A percentile compares a stretch with the other conserved stretches of the same genome.
phyloP scores from a whole-genome alignment of 2,113 vertebrate genomes.

The Phrynosoma blainvillii region DNA sequence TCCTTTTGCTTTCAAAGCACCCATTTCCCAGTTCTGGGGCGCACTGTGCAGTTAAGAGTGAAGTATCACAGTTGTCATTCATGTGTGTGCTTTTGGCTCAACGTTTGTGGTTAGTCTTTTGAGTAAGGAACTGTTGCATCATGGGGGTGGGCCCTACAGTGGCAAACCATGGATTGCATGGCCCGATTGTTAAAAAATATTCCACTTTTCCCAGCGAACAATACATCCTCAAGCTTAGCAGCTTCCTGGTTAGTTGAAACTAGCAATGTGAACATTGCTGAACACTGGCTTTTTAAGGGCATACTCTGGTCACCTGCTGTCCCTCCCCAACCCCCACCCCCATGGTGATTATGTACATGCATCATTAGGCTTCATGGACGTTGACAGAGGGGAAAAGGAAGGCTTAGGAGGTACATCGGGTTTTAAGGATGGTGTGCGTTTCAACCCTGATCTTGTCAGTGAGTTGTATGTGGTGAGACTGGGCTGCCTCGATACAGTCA shows the following conservation, averaged over 20 bases:
- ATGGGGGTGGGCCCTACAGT: constrained; percentile 70
- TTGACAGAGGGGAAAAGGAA: constrained; percentile 88
- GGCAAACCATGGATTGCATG: constrained; percentile 72
- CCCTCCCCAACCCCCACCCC: constrained; percentile 73
- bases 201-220: constrained; percentile 82
- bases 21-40: constrained; percentile 63
- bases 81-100: constrained; percentile 90
- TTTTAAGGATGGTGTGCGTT: constrained; percentile 89
- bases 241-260: constrained; percentile 69
- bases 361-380: constrained; percentile 92
- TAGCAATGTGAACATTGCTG: constrained; percentile 76
- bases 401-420: constrained; percentile 98
- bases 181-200: constrained; percentile 75
- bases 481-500: constrained; percentile 88
- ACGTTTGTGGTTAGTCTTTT: constrained; percentile 72
- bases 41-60: constrained; percentile 71
- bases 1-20: constrained; percentile 60
- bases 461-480: constrained; percentile 91
- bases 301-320: constrained; percentile 78
- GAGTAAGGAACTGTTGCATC: constrained; percentile 68
- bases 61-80: constrained; percentile 73
- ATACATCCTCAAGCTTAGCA: constrained; percentile 76
- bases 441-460: constrained; percentile 89
- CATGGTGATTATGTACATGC: constrained; percentile 91
- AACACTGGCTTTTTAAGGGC: constrained; percentile 81